Conservation (phyloP, 2,797 vertebrate species). For the Sus cebifrons region DNA sequence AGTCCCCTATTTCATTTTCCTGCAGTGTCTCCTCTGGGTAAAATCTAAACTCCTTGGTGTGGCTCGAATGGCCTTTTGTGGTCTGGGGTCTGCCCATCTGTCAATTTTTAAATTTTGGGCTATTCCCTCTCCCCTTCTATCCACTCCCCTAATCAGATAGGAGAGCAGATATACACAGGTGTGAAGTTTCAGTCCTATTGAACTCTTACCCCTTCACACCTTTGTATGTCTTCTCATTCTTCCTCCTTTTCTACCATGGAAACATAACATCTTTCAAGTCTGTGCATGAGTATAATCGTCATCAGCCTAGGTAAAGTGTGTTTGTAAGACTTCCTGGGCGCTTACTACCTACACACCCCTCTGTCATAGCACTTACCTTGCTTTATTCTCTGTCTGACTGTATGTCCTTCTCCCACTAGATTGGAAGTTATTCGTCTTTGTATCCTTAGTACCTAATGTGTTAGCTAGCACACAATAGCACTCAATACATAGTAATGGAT, state of each 20-base stretch:
- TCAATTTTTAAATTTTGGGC: not conserved
- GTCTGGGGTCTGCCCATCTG: not conserved
- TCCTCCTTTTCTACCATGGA: not conserved
- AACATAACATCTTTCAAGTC: not conserved
- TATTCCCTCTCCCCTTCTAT: not conserved
- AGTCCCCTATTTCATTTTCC: not conserved
- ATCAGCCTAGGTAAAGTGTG: not conserved
- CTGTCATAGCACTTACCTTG: not conserved
- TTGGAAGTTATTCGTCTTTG: not conserved
- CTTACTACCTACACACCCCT: rapidly evolving
- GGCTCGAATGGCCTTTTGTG: not conserved
- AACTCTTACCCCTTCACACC: rapidly evolving
- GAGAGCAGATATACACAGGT: too few relatives aligned
- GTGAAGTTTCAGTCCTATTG: not conserved
- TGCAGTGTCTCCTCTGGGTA: not conserved
- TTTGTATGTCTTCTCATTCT: not conserved
- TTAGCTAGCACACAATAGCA: not conserved
- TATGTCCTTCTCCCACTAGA: not conserved
- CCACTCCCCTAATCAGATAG: not conserved
- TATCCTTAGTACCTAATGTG: not conserved
- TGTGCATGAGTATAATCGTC: not conserved
- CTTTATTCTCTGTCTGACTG: not conserved
- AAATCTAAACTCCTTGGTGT: not conserved
- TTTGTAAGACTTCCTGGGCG: not conserved
- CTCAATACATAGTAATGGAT: slow-evolving; percentile 7